Evolutionary conservation across 2,797 vertebrate species (phyloP).

Genomic region (Hapalemur alaotrensis): DNA sequence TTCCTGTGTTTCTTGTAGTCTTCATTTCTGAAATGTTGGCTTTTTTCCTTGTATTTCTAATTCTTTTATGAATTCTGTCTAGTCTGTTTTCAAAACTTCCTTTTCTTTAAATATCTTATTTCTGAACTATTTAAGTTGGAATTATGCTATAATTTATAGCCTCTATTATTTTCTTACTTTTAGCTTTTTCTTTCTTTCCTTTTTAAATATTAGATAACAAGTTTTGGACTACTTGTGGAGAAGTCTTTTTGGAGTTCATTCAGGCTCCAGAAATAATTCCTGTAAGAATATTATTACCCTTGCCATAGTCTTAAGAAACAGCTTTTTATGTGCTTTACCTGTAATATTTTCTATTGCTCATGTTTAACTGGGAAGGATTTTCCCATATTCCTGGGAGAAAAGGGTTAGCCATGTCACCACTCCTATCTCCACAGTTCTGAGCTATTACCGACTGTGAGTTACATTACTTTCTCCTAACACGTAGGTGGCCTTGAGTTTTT

Average conservation of each 20-base stretch:
- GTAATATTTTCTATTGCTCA: neutral
- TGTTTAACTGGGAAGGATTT: neutral
- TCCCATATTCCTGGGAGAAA: too few species aligned
- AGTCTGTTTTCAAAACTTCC: neutral
- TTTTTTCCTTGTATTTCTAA: neutral
- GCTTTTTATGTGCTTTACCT: neutral
- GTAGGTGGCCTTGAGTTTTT: neutral
- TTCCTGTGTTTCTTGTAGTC: neutral
- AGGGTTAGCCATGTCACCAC: neutral
- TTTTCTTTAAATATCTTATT: neutral
- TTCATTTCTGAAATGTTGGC: neutral
- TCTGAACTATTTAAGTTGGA: neutral
- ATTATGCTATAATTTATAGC: neutral
- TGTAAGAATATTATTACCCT: neutral
- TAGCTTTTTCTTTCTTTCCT: neutral
- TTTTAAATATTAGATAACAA: neutral
- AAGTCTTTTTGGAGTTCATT: neutral
- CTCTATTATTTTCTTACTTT: neutral
- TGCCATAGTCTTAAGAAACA: neutral
- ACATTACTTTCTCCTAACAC: neutral
- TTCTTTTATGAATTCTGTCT: neutral
- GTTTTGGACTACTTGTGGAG: neutral
- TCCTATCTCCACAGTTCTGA: neutral
- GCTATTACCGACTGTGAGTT: too few species aligned
- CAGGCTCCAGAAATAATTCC: neutral